These are phyloP conservation scores for Apodemus agrarius DNA, from an alignment of 2,797 vertebrate genomes.

Conservation along the genomic window DNA sequence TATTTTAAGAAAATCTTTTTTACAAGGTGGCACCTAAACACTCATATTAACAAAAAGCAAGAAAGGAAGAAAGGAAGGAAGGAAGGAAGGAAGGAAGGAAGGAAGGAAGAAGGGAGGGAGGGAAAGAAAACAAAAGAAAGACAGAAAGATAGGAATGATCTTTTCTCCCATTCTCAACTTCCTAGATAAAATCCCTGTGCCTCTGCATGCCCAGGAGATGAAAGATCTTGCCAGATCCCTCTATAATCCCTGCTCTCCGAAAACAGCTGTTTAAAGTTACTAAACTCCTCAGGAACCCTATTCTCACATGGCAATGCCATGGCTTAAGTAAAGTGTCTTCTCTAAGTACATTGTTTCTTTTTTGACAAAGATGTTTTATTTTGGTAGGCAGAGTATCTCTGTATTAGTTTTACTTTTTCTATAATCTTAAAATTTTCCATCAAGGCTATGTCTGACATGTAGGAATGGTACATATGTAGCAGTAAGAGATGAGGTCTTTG, in stretches of 20 bases:
- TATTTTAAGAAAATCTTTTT: neutral
- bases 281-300: neutral
- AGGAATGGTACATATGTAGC: neutral
- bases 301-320: conserved; percentile 27
- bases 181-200: neutral
- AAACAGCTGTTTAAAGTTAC: neutral
- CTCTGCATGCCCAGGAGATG: neutral
- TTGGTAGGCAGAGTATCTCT: neutral
- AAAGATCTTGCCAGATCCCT: neutral
- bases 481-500: neutral
- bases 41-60: conserved; percentile 34
- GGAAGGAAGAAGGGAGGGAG: no score
- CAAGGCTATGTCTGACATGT: neutral
- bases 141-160: neutral
- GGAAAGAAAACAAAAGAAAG: neutral
- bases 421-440: neutral
- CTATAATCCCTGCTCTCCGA: neutral
- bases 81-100: no score
- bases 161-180: neutral
- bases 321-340: neutral
- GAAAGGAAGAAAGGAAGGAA: neutral
- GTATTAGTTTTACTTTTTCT: neutral
- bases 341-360: neutral
- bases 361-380: conserved; percentile 29
- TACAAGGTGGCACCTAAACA: neutral